phyloP scores from a whole-genome alignment of 2,888 invertebrate genomes.

The Steromphala cineraria region DNA sequence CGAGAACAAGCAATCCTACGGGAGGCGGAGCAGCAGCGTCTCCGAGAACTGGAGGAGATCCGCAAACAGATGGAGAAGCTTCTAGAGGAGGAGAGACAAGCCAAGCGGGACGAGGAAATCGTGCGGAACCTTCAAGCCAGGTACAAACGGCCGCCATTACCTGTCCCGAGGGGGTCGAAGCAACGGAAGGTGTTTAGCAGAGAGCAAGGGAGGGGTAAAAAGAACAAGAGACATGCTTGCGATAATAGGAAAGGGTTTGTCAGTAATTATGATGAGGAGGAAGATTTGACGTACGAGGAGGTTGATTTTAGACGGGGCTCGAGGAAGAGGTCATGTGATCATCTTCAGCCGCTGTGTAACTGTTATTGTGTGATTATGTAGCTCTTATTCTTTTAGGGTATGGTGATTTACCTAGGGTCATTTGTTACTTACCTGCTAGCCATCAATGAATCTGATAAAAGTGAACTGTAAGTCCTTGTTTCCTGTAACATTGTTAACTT shows the following conservation, averaged over 20 bases:
- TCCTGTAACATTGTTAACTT: no score
- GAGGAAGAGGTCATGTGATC: background rate
- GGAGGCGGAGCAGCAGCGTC: slow-evolving; percentile 83
- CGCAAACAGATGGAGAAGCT: slow-evolving; percentile 83
- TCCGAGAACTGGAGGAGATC: slow-evolving; percentile 84
- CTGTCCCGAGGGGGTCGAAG: background rate
- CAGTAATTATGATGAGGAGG: background rate
- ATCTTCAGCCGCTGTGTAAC: background rate
- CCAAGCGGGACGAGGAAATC: slow-evolving; percentile 89
- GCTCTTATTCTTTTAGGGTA: background rate
- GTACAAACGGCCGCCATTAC: slow-evolving; percentile 40
- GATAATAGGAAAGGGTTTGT: background rate
- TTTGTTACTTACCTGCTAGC: no score
- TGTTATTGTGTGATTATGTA: background rate
- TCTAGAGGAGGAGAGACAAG: slow-evolving; percentile 88
- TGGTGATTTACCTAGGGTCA: no score
- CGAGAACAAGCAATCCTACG: slow-evolving; percentile 80
- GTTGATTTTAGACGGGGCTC: background rate
- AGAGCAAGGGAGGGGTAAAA: background rate
- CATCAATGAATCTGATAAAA: no score
- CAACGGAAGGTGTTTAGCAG: background rate
- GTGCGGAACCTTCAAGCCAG: slow-evolving; percentile 76
- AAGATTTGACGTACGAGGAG: background rate
- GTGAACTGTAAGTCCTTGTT: no score
- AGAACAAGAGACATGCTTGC: background rate